A percentile compares a stretch with the other conserved stretches of the same genome.
Conservation (phyloP, 1,140 invertebrate genomes). For the Nasonia giraulti region DNA sequence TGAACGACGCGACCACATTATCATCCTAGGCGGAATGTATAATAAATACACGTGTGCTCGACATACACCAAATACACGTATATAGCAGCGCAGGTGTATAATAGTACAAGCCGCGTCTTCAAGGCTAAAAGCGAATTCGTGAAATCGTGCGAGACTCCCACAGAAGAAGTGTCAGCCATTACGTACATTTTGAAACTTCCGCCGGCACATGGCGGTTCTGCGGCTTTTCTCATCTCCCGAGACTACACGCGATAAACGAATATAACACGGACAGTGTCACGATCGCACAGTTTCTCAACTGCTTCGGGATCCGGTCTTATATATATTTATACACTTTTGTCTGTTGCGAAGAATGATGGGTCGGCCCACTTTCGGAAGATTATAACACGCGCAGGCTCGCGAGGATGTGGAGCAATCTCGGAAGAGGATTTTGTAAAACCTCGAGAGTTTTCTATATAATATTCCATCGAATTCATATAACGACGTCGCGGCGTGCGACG, state of each 20-base stretch:
- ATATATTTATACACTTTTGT: not conserved
- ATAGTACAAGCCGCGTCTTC: not conserved
- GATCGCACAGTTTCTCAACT: not conserved
- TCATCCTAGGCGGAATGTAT: constrained; percentile 16
- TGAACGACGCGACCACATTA: not conserved
- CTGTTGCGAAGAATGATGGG: not conserved
- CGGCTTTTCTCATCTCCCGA: constrained; percentile 1
- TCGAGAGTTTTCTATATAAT: not conserved
- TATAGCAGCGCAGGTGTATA: not conserved
- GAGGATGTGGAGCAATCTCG: not conserved
- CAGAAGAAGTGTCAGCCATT: not conserved
- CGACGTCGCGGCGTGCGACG: too few species aligned
- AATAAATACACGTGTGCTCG: constrained; percentile 18
- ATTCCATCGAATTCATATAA: too few species aligned
- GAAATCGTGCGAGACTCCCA: constrained; percentile 18
- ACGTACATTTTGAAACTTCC: not conserved
- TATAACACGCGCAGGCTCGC: too few species aligned
- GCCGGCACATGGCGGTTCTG: not conserved
- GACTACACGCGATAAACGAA: not conserved
- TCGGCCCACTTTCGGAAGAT: not conserved
- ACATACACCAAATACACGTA: not conserved
- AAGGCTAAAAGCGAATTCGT: not conserved
- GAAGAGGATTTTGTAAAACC: not conserved
- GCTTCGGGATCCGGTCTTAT: not conserved
- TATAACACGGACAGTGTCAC: constrained; percentile 27